A percentile compares a stretch with the other conserved stretches of the same genome.
These are phyloP conservation scores for Chaetura pelagica DNA, from an alignment of 2,113 vertebrate genomes.

Conservation along the genomic window DNA sequence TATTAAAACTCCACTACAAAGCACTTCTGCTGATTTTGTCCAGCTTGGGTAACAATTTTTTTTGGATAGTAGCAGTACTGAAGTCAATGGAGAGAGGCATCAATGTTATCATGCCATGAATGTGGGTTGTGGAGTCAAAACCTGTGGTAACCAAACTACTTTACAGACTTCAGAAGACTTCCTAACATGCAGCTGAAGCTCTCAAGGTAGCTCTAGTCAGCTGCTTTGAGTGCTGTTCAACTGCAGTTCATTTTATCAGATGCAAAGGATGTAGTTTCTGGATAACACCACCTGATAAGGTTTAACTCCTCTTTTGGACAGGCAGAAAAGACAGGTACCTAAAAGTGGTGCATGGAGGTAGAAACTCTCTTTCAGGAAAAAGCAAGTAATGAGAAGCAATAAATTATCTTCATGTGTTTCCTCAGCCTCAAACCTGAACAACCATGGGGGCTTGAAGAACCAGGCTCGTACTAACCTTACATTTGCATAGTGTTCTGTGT, in stretches of 20 bases:
- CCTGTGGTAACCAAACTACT: neutral
- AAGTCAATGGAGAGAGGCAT: neutral
- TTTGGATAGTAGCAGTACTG: neutral
- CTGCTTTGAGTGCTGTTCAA: neutral
- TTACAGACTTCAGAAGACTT: neutral
- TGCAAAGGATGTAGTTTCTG: neutral
- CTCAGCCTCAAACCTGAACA: neutral
- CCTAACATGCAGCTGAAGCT: neutral
- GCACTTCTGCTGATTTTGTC: neutral
- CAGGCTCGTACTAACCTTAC: neutral
- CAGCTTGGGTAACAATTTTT: neutral
- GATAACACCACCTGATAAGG: neutral
- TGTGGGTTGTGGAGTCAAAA: neutral
- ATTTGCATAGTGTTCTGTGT: fast-evolving
- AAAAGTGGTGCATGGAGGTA: neutral
- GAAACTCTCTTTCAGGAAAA: neutral
- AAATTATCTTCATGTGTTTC: neutral
- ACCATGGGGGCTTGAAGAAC: neutral
- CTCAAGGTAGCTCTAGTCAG: slow-evolving; percentile 1
- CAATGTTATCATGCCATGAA: neutral
- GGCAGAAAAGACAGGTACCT: neutral
- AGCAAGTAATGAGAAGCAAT: neutral
- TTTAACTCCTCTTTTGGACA: neutral
- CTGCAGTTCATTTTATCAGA: neutral
- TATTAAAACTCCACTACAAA: neutral